Base-by-base conservation (phyloP, 1,140 invertebrate species). In the Drosophila nebulosa region DNA sequence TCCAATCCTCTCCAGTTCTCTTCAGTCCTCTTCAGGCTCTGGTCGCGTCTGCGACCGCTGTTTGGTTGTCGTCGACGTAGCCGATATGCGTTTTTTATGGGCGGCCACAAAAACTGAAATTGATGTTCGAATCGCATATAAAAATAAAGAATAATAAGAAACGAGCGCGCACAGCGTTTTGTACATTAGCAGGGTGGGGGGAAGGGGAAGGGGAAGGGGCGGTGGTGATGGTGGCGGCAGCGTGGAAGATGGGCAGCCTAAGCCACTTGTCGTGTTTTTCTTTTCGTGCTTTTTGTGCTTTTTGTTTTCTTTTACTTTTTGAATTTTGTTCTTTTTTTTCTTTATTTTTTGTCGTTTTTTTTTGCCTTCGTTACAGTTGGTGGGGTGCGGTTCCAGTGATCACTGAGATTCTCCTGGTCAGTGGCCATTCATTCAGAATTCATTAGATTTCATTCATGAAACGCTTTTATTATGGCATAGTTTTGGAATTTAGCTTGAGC, bases 401-500 rank as follows among this genome's bases (percentile, higher is more conserved):
- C 59, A 32, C 30, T 32, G 2, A 32, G 21, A 39, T 46, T 39
- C 46, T 46, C 53, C 58, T 22, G 51, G 32, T 56, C 62, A 69
- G 58, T 72, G 64, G 62, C 61, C 70, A 78, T 84, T 88, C 86
- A 90, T 90, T 90, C 80, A 77, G 78, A 83, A 90, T 90, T 90
- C 86, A 90, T 90, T 90, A 88, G 86, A 90, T 90, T 90, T 90
- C 88, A 90, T 90, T 90, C 88, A 90, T 90, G 79, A 80, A 90
- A 90, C 77, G 89, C 74, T 83, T 90, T 90, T 77, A 88, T 90
- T 90, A 90, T 90, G 76, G 73, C 80, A 85, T 69, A 74, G 69
- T 79, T 74, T 76, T 10, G 4, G 1, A 4, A 18, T 46, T 46
- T 46, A 7, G 16, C 16, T 21, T 16, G 16, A 18, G 7, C 58